phyloP scores from a whole-genome alignment of 35 echinoderm and acorn worm species.

The Amphiura filiformis region DNA sequence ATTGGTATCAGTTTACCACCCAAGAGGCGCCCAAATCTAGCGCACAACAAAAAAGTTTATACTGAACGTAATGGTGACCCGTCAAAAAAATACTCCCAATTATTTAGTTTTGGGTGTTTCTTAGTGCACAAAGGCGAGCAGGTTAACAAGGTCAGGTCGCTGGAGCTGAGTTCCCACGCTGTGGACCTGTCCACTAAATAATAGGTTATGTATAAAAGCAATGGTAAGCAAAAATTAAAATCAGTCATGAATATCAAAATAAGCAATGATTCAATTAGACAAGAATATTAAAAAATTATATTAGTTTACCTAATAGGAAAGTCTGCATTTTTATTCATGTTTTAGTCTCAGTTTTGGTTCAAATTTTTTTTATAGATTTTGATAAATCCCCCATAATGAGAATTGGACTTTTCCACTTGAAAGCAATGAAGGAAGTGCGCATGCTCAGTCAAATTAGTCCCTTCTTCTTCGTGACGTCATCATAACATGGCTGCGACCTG shows the following conservation, averaged over 20 bases:
- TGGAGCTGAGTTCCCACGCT: not conserved
- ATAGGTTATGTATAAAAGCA: not conserved
- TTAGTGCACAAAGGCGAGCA: not conserved
- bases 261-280: not conserved
- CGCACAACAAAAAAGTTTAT: not conserved
- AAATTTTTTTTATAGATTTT: too few species aligned
- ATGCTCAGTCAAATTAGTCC: not conserved
- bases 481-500: not conserved
- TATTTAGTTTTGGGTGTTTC: not conserved
- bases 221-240: not conserved
- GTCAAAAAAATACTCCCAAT: not conserved
- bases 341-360: too few species aligned
- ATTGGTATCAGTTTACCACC: not conserved
- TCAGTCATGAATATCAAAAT: not conserved
- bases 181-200: not conserved
- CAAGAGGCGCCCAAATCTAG: not conserved
- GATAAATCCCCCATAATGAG: not conserved
- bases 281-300: not conserved
- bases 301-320: not conserved
- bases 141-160: not conserved
- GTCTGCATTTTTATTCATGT: not conserved
- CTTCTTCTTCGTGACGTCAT: not conserved
- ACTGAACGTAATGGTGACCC: not conserved
- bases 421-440: not conserved
- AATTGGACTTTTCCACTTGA: not conserved